Evolutionary conservation across 2,888 invertebrate species (phyloP), one percentile per base, ranked within the genome.

Genomic region (Dorcus parallelipipedus): DNA sequence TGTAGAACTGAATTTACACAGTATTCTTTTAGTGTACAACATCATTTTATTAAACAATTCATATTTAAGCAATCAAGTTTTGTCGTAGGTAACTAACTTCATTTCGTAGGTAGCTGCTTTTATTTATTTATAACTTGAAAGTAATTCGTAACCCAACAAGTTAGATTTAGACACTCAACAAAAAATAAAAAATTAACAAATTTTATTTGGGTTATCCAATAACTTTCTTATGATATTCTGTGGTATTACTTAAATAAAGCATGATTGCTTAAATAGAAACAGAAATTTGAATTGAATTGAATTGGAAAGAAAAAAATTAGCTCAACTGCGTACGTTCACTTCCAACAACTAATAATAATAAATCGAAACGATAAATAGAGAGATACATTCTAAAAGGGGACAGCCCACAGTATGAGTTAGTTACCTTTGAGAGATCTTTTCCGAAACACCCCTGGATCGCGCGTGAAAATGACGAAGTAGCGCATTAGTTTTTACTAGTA

Each of bases 371-470:
- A 59, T 57, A 49, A 65, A 66, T 68, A 73, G 70, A 77, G 70
- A 77, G 67, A 75, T 67, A 76, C 77, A 78, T 77, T 77, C 78
- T 78, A 79, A 77, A 72, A 77, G 75, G 79, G 79, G 78, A 76
- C 78, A 78, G 78, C 78, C 77, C 76, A 79, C 74, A 79, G 78
- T 75, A 76, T 74, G 71, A 78, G 78, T 78, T 85, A 88, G 88
- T 91, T 91, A 91, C 91, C 92, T 92, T 91, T 91, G 89, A 91
- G 91, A 88, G 91, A 92, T 90, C 91, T 90, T 91, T 92, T 92
- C 91, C 92, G 91, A 91, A 91, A 92, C 88, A 92, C 91, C 88
- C 92, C 91, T 92, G 83, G 80, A 79, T 80, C 81, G 81, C 83
- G 82, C 81, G 83, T 82, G 82, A 78, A 78, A 78, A 77, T 77